A percentile compares a stretch with the other conserved stretches of the same genome.
Conservation (phyloP, 2,113 vertebrate genomes). For the Salvelinus sp. region DNA sequence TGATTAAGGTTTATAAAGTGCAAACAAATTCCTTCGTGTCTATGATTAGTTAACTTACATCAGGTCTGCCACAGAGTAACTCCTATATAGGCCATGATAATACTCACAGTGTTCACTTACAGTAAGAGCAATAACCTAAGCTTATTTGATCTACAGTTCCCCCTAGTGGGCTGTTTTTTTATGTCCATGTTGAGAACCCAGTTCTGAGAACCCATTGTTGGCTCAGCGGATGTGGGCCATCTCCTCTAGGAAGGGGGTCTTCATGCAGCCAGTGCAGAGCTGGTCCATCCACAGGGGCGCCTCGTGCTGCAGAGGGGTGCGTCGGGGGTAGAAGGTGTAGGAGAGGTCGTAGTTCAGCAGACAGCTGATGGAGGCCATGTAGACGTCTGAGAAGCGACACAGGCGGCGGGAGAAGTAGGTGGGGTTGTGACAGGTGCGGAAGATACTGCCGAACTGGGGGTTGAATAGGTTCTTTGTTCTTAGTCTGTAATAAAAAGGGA, state of each 20-base stretch:
- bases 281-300: constrained; percentile 86
- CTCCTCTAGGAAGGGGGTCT: constrained; percentile 79
- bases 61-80: background rate
- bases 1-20: background rate
- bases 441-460: constrained; percentile 84
- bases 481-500: constrained; percentile 55
- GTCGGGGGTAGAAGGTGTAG: constrained; percentile 81
- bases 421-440: constrained; percentile 82
- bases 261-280: constrained; percentile 84
- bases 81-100: background rate
- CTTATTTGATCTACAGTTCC: constrained; percentile 27
- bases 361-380: constrained; percentile 82
- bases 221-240: constrained; percentile 81
- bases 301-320: constrained; percentile 82
- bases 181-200: constrained; percentile 23
- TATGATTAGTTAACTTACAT: background rate
- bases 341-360: constrained; percentile 79
- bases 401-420: constrained; percentile 83
- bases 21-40: background rate
- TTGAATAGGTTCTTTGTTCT: constrained; percentile 82
- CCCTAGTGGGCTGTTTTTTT: constrained; percentile 27
- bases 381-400: constrained; percentile 81
- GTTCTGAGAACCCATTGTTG: background rate
- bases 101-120: background rate
- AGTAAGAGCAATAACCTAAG: background rate